Percentiles rank a stretch among this genome's conserved stretches.
Conservation (phyloP, 2,797 vertebrate species). For the Urophycis tenuis region DNA sequence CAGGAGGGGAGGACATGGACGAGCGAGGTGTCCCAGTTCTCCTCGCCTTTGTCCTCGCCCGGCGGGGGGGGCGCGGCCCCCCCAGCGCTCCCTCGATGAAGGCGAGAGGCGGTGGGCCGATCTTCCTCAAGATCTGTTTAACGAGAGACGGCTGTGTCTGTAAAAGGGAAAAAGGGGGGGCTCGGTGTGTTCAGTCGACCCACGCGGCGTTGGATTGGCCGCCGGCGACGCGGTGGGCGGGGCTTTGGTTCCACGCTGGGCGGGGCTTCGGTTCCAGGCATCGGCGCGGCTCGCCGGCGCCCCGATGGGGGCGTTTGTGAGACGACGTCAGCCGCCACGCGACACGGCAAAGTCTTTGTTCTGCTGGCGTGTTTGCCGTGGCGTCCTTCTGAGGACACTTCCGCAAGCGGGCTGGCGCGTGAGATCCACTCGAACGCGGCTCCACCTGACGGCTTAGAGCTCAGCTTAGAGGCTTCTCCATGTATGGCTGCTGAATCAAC, state of each 20-base stretch:
- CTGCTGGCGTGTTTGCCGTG: not conserved
- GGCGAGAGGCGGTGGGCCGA: not conserved
- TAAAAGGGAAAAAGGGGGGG: not conserved
- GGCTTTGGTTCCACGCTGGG: not conserved
- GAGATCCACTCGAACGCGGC: not conserved
- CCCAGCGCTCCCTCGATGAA: not conserved
- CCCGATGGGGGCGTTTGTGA: not conserved
- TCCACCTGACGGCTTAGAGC: constrained; percentile 12
- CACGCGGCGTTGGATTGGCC: not conserved
- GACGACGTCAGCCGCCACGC: not conserved
- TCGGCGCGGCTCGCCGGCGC: not conserved
- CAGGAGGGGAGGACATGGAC: too few relatives aligned
- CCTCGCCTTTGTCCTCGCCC: constrained; percentile 3
- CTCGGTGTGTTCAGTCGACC: not conserved
- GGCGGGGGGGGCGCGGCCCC: not conserved
- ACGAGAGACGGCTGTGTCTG: not conserved
- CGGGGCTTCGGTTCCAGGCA: not conserved
- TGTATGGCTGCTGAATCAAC: constrained; percentile 31
- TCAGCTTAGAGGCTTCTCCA: constrained; percentile 30
- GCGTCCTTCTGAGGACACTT: constrained; percentile 8
- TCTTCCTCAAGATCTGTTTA: too few relatives aligned
- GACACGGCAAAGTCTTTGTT: not conserved
- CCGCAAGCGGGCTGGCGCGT: not conserved
- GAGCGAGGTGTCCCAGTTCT: constrained; percentile 26
- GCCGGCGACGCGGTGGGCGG: not conserved